Evolutionary conservation across 2,888 invertebrate species (phyloP).

Genomic region (Nemoura dubitans): DNA sequence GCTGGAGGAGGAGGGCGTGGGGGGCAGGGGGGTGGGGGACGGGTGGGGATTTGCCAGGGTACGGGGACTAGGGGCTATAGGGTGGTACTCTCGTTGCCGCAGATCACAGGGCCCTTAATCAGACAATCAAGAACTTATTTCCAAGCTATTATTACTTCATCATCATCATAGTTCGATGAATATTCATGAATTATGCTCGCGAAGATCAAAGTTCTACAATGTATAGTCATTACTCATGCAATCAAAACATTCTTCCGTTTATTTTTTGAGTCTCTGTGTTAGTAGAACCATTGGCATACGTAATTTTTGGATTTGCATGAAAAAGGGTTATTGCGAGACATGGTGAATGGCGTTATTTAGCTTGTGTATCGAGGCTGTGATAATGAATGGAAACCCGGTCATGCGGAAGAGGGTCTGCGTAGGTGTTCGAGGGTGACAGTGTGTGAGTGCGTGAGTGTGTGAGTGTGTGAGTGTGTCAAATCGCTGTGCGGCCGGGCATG

Average conservation of each 20-base stretch:
- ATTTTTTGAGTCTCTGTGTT: neutral
- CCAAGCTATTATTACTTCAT: conserved; percentile 20
- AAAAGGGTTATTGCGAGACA: neutral
- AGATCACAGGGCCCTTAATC: conserved; percentile 34
- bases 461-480: neutral
- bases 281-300: neutral
- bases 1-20: conserved; percentile 13
- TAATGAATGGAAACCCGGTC: too few relatives aligned
- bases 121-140: conserved; percentile 33
- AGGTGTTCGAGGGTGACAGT: neutral
- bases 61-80: conserved; percentile 20
- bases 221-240: conserved; percentile 17
- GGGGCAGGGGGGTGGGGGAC: conserved; percentile 10
- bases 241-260: neutral
- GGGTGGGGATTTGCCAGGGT: neutral
- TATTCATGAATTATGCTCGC: neutral
- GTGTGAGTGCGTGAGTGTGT: neutral
- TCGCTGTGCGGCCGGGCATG: too few relatives aligned
- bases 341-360: too few relatives aligned
- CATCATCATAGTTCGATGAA: conserved; percentile 17
- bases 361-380: too few relatives aligned
- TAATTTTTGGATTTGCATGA: conserved; percentile 7
- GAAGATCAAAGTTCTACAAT: conserved; percentile 33
- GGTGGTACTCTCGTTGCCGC: conserved; percentile 29
- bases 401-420: too few relatives aligned